Base-by-base conservation (phyloP, 2,113 vertebrate species). In the Jacana jacana region DNA sequence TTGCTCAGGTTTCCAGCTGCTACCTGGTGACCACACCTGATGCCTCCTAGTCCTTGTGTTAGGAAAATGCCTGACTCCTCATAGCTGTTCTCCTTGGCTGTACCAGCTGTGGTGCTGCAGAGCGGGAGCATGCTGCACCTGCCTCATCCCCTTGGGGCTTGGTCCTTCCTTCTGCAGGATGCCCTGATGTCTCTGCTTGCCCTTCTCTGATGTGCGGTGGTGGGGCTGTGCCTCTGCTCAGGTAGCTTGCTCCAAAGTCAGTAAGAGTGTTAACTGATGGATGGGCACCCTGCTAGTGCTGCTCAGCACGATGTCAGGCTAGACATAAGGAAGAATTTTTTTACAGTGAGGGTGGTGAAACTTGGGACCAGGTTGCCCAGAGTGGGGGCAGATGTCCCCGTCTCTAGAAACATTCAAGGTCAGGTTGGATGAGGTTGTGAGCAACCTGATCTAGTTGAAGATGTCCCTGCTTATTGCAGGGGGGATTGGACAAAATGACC, bases 391-490 rank as follows among this genome's bases (percentile, higher is more conserved):
- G 58, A 27, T 20, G 78, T 46, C 51, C 27, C 52, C n/a, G 16
- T 28, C 63, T 40, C 48, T 69, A 69, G 61, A 0, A 42, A 4
- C 48, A 22, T 1, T 13, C 57, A 1, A 39, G 35, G 42, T 3
- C 33, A 13, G 70, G 37, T 0, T 86, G 66, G 37, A 25, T 1
- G 1, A 24, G 69, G 5, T 5, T 60, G 30, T 57, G 76, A 75
- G 46, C n/a, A 7, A 2, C 27, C 9, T 52, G 78, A 8, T 17
- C 1, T 0, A 0, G 15, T 13, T 39, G 76, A 3, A 40, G 13
- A 6, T 64, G 58, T 39, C 60, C 46, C 27, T 60, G 42, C 27
- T 6, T 7, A 6, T 10, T 10, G 33, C 33, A 31, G 39, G 17
- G 17, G 30, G 7, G 33, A 11, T n/a, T 33, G 81, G 39, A 64